Conservation (phyloP, 1,140 invertebrate genomes). For the Papilio polytes region DNA sequence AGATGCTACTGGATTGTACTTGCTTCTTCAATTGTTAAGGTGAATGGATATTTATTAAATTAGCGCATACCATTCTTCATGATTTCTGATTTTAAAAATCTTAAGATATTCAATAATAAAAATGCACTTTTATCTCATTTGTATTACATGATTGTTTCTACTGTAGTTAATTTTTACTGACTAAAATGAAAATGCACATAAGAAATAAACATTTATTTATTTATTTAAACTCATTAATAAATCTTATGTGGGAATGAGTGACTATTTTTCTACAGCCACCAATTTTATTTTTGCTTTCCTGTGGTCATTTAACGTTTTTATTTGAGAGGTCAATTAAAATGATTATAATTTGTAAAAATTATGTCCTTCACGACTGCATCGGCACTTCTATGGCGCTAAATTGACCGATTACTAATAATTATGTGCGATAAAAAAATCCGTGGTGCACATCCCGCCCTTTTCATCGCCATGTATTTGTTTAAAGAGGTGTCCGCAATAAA, state of each 20-base stretch:
- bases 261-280: background rate
- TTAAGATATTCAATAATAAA: too few species aligned
- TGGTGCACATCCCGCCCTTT: constrained; percentile 52
- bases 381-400: constrained; percentile 50
- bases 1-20: too few species aligned
- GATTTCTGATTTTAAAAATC: too few species aligned
- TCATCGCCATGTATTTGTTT: constrained; percentile 74
- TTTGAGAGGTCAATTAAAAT: constrained; percentile 1
- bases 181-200: background rate
- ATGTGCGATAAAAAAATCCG: constrained; percentile 48
- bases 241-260: background rate
- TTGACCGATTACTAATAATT: constrained; percentile 54
- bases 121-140: background rate
- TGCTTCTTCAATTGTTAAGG: too few species aligned
- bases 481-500: constrained; percentile 78
- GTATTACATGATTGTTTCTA: background rate
- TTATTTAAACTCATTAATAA: background rate
- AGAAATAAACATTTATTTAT: background rate
- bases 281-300: background rate
- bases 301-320: background rate
- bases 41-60: too few species aligned
- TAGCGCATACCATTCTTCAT: too few species aligned
- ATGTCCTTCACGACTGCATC: background rate
- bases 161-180: background rate
- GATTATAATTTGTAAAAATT: constrained; percentile 21